phyloP scores from a whole-genome alignment of 1,140 invertebrate species.

The Drosophila nasuta region DNA sequence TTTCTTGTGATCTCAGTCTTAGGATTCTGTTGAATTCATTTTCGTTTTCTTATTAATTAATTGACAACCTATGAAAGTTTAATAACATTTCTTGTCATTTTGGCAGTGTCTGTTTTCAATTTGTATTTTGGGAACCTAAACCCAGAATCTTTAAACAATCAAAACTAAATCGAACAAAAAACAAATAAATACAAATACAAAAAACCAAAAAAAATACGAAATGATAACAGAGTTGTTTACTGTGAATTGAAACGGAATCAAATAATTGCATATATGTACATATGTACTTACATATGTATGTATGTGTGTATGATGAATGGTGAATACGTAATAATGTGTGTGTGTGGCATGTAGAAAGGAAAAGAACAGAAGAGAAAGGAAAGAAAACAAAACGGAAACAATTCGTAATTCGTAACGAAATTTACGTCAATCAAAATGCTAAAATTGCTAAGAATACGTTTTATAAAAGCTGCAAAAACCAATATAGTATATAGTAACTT shows the following conservation, averaged over 20 bases:
- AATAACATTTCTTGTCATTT: constrained; percentile 20
- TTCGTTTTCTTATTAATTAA: constrained; percentile 29
- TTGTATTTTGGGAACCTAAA: constrained; percentile 40
- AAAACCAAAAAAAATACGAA: neutral
- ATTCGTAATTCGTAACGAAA: constrained; percentile 15
- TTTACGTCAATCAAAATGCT: constrained; percentile 19
- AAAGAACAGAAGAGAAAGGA: constrained; percentile 12
- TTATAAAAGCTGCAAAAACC: constrained; percentile 13
- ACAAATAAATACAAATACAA: constrained; percentile 3
- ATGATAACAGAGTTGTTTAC: constrained; percentile 34
- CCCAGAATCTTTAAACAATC: constrained; percentile 20
- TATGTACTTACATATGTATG: neutral
- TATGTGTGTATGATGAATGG: constrained; percentile 7
- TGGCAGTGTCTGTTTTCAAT: constrained; percentile 41
- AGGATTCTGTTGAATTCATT: constrained; percentile 38
- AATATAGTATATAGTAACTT: neutral
- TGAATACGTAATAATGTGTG: constrained; percentile 29
- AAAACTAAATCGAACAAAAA: constrained; percentile 1
- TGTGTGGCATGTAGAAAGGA: no score
- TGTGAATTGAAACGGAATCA: neutral
- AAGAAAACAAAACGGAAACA: constrained; percentile 12
- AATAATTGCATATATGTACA: neutral
- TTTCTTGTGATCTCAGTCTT: constrained; percentile 65
- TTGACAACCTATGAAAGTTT: constrained; percentile 29
- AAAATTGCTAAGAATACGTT: constrained; percentile 9